A percentile compares a stretch with the other conserved stretches of the same genome.
phyloP scores from a whole-genome alignment of 2,888 invertebrate species.

The Ophion ventricosus region DNA sequence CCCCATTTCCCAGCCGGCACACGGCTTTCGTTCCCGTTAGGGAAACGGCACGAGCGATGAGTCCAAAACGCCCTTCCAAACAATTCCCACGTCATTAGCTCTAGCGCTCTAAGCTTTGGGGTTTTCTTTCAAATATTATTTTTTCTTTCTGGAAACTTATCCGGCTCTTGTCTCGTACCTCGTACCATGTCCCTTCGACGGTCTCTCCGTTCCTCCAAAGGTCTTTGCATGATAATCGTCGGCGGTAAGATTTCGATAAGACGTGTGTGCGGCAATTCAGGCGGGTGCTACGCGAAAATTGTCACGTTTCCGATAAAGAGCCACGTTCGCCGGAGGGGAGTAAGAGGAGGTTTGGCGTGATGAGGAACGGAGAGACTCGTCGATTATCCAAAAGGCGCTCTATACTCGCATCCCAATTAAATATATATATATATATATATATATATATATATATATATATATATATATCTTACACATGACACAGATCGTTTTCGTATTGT shows the following conservation, averaged over 20 bases:
- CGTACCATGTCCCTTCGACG: slow-evolving; percentile 31
- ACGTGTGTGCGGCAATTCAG: background rate
- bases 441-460: too few relatives aligned
- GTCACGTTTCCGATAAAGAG: background rate
- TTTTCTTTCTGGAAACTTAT: too few relatives aligned
- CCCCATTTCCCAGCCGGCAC: background rate
- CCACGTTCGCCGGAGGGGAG: background rate
- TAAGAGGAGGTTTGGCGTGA: background rate
- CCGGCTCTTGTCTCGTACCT: slow-evolving; percentile 17
- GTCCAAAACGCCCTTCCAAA: background rate
- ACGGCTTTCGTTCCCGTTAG: background rate
- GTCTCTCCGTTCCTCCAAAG: slow-evolving; percentile 50
- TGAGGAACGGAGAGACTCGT: slow-evolving; percentile 46
- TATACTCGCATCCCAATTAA: slow-evolving; percentile 82
- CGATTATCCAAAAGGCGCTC: slow-evolving; percentile 70
- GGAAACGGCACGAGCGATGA: background rate
- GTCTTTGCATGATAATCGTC: background rate
- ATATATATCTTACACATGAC: slow-evolving; percentile 84
- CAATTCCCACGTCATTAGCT: background rate
- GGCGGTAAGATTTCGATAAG: background rate
- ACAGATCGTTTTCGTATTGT: slow-evolving; percentile 79
- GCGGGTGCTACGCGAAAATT: slow-evolving; percentile 8
- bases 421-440: too few relatives aligned
- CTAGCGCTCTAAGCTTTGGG: background rate
- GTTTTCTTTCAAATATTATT: too few relatives aligned